A percentile compares a stretch with the other conserved stretches of the same genome.
phyloP scores from a whole-genome alignment of 2,888 invertebrate genomes.

The Tetropium fuscum region DNA sequence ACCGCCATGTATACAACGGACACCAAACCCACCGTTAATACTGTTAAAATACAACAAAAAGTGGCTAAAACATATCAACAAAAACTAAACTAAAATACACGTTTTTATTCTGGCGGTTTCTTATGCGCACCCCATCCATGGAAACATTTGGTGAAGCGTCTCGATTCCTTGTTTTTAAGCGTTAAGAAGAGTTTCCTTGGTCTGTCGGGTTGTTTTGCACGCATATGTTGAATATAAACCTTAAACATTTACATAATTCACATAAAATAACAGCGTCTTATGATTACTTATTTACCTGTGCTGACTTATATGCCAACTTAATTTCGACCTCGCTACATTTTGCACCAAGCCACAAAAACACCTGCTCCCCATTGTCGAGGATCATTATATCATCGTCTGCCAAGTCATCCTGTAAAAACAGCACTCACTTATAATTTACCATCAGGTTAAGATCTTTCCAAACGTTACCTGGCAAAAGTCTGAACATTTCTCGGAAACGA shows the following conservation, averaged over 20 bases:
- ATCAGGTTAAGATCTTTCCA: background rate
- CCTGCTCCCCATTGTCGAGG: constrained; percentile 97
- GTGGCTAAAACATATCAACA: too few species aligned
- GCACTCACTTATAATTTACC: too few species aligned
- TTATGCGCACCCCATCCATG: constrained; percentile 98
- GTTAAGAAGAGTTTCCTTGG: constrained; percentile 94
- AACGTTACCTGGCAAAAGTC: constrained; percentile 91
- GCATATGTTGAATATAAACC: constrained; percentile 98
- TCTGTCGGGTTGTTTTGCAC: constrained; percentile 92
- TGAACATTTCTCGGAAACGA: constrained; percentile 98
- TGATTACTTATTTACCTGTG: constrained; percentile 77
- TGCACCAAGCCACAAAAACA: constrained; percentile 97
- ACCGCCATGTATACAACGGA: too few species aligned
- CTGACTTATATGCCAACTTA: constrained; percentile 98
- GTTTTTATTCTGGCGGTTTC: constrained; percentile 75
- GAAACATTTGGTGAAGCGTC: constrained; percentile 97
- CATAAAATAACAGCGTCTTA: background rate
- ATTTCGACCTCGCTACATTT: constrained; percentile 99
- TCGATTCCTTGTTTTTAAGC: constrained; percentile 95
- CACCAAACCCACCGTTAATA: too few species aligned
- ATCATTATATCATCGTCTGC: constrained; percentile 99
- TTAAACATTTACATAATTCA: constrained; percentile 59
- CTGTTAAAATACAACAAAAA: too few species aligned
- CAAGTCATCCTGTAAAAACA: constrained; percentile 87
- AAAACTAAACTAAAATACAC: too few species aligned